Percentiles rank a stretch among this genome's conserved stretches.
phyloP scores from a whole-genome alignment of 2,888 invertebrate genomes.

The Synanthedon myopaeformis region DNA sequence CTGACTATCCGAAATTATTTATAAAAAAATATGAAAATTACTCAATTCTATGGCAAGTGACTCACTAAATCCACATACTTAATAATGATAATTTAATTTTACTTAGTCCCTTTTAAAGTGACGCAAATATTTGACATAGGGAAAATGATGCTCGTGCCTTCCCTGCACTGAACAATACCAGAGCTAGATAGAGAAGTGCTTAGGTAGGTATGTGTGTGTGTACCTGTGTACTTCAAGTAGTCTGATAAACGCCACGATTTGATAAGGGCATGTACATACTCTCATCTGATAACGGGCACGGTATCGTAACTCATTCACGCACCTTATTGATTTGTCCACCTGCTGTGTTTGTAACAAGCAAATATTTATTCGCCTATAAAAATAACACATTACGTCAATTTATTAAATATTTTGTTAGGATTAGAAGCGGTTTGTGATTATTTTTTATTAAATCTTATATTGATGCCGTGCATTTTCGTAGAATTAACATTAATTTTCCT shows the following conservation, averaged over 20 bases:
- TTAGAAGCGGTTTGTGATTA: too few species aligned
- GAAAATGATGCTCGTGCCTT: constrained; percentile 23
- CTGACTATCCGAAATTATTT: too few species aligned
- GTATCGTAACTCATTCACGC: constrained; percentile 33
- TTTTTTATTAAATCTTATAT: too few species aligned
- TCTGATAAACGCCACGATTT: constrained; percentile 39
- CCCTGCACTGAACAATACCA: constrained; percentile 28
- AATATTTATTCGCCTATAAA: constrained; percentile 20
- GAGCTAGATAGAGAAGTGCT: constrained; percentile 11
- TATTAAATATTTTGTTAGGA: not conserved
- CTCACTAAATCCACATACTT: too few species aligned
- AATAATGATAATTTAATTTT: too few species aligned
- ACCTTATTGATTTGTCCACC: constrained; percentile 51
- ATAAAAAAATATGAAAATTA: too few species aligned
- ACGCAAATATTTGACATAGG: not conserved
- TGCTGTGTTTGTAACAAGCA: constrained; percentile 24
- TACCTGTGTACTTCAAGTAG: too few species aligned
- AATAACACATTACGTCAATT: not conserved
- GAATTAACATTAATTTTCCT: too few species aligned
- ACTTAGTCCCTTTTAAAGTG: too few species aligned
- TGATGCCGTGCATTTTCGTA: too few species aligned
- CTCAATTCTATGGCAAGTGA: too few species aligned
- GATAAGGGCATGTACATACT: constrained; percentile 35
- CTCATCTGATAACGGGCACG: constrained; percentile 28
- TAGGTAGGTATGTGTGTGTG: too few species aligned